These are phyloP conservation scores for Hyles lineata DNA, from an alignment of 2,888 invertebrate genomes.

Conservation along the genomic window DNA sequence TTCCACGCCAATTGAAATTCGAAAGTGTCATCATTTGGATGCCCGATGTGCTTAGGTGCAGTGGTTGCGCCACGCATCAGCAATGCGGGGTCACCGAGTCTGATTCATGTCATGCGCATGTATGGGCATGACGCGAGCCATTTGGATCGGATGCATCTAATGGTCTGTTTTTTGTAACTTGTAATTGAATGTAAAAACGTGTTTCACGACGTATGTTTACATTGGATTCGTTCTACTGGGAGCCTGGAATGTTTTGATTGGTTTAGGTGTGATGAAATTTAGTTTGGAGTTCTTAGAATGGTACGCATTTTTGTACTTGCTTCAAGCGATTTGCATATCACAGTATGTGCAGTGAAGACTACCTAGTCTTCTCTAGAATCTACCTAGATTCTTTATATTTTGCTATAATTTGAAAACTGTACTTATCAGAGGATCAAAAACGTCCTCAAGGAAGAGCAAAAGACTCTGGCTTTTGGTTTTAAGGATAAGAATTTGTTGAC, in stretches of 20 bases:
- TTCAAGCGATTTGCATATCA: no score
- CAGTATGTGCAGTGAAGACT: no score
- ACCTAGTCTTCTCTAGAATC: no score
- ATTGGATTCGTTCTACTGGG: not conserved
- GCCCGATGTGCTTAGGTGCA: conserved; percentile 14
- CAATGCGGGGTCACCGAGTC: conserved; percentile 18
- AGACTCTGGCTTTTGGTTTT: no score
- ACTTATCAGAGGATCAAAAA: no score
- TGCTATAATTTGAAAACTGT: no score
- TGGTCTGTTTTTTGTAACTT: not conserved
- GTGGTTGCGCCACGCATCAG: conserved; percentile 19
- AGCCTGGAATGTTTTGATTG: not conserved
- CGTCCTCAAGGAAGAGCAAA: no score
- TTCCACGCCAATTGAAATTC: conserved; percentile 34
- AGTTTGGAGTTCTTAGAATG: no score
- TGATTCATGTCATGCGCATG: not conserved
- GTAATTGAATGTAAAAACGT: not conserved
- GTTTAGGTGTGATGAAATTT: no score
- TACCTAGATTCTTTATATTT: no score
- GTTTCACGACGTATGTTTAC: conserved; percentile 5
- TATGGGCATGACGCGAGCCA: conserved; percentile 14
- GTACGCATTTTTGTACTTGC: no score
- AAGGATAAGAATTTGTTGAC: no score
- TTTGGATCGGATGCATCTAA: conserved; percentile 13
- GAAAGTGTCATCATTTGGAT: conserved; percentile 32